These are phyloP conservation scores for Heteromormyrus szaboi DNA, from an alignment of 2,797 vertebrate genomes.

Conservation along the genomic window DNA sequence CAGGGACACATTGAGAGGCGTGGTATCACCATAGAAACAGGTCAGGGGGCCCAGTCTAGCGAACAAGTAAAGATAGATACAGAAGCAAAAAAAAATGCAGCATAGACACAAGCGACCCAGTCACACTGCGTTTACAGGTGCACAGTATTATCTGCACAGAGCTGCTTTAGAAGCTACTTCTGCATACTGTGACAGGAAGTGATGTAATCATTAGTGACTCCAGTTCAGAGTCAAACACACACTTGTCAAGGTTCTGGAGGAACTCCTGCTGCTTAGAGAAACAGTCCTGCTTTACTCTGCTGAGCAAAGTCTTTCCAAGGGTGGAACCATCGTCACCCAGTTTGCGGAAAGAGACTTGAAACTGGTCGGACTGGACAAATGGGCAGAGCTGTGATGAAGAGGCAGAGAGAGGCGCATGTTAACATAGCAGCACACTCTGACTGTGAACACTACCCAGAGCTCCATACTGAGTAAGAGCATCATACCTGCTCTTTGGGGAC, in stretches of 20 bases:
- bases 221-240: conserved; percentile 21
- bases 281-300: conserved; percentile 42
- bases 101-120: background rate
- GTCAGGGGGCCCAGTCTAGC: conserved; percentile 54
- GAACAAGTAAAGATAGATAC: background rate
- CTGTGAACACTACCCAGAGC: background rate
- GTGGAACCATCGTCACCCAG: conserved; percentile 28
- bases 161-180: background rate
- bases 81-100: background rate
- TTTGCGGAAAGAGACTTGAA: conserved; percentile 29
- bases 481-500: conserved; percentile 46
- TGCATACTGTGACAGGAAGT: background rate
- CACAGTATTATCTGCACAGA: background rate
- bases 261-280: conserved; percentile 26
- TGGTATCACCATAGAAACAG: conserved; percentile 45
- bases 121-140: background rate
- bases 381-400: conserved; percentile 46
- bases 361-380: conserved; percentile 41
- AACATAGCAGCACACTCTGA: background rate
- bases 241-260: conserved; percentile 48
- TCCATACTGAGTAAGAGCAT: background rate
- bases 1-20: conserved; percentile 33
- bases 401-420: background rate
- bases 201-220: background rate
- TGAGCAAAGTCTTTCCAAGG: conserved; percentile 40